Percentiles rank a stretch among this genome's conserved stretches.
phyloP scores from a whole-genome alignment of 2,113 vertebrate genomes.

The Lophotis ruficrista region DNA sequence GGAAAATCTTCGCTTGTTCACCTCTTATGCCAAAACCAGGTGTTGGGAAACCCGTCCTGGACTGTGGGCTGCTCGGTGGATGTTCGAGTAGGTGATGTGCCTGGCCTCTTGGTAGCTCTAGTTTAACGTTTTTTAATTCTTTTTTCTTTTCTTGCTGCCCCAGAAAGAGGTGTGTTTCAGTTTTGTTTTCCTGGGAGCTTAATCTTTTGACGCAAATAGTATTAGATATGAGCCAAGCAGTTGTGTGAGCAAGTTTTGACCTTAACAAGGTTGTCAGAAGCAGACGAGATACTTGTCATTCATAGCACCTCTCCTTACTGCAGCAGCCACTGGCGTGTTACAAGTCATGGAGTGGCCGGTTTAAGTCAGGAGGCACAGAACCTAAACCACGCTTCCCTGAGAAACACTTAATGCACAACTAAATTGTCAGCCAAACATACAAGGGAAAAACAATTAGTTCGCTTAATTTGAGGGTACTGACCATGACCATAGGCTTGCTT shows the following conservation, averaged over 20 bases:
- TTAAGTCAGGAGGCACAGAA: not conserved
- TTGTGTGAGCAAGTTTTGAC: not conserved
- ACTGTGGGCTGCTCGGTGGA: slow-evolving; percentile 98
- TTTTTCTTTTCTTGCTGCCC: not conserved
- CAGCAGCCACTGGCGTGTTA: not conserved
- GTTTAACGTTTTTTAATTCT: not conserved
- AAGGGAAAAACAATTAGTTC: not conserved
- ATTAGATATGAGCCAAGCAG: not conserved
- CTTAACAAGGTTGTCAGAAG: not conserved
- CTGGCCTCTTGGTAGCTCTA: not conserved
- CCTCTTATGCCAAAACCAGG: slow-evolving; percentile 93
- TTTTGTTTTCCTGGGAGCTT: not conserved
- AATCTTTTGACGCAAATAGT: not conserved
- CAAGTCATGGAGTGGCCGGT: no score
- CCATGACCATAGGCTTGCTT: not conserved
- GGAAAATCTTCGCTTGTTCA: slow-evolving; percentile 97
- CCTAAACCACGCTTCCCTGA: not conserved
- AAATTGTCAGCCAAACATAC: not conserved
- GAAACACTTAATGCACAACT: not conserved
- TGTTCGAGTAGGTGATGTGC: slow-evolving; percentile 85
- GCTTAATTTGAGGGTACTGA: not conserved
- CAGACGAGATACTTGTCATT: not conserved
- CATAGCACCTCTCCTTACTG: not conserved
- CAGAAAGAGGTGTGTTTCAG: not conserved
- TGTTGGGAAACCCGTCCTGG: slow-evolving; percentile 96